phyloP scores from a whole-genome alignment of 2,113 vertebrate species.

The Heterotilapia buettikoferi region DNA sequence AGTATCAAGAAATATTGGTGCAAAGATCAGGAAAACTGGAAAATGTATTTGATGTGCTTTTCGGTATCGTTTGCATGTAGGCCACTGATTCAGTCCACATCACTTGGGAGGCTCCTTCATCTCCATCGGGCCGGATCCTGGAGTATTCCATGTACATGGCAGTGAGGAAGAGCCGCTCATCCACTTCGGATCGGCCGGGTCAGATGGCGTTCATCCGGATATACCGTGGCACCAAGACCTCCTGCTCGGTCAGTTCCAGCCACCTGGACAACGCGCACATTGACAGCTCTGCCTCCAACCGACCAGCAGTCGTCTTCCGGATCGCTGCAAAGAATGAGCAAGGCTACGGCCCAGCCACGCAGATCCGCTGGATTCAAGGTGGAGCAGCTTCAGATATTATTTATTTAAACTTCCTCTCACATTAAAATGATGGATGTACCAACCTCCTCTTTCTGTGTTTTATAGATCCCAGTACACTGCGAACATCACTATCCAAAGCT shows the following conservation, averaged over 20 bases:
- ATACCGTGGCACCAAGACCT: slow-evolving; percentile 91
- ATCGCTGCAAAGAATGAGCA: slow-evolving; percentile 97
- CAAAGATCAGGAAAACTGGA: background rate
- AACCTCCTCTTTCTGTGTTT: background rate
- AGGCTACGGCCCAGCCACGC: slow-evolving; percentile 93
- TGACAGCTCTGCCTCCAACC: slow-evolving; percentile 80
- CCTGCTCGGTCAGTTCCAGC: slow-evolving; percentile 80
- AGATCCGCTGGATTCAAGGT: slow-evolving; percentile 99
- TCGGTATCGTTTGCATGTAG: slow-evolving; percentile 48
- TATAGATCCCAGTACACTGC: slow-evolving; percentile 57
- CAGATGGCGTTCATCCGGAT: slow-evolving; percentile 93
- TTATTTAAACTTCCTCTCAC: background rate
- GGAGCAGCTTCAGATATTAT: background rate
- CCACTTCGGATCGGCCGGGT: slow-evolving; percentile 72
- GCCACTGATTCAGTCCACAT: slow-evolving; percentile 88
- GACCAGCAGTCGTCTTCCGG: slow-evolving; percentile 92
- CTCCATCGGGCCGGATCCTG: slow-evolving; percentile 88
- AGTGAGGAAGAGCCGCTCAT: slow-evolving; percentile 81
- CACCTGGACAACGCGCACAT: slow-evolving; percentile 91
- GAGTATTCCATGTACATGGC: slow-evolving; percentile 97
- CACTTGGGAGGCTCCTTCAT: slow-evolving; percentile 94
- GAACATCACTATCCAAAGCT: slow-evolving; percentile 21
- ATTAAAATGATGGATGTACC: background rate
- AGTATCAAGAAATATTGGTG: background rate
- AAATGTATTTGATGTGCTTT: background rate